Evolutionary conservation across 2,888 invertebrate genomes (phyloP), one percentile per base, ranked within the genome.

Genomic region (Eurois occulta): DNA sequence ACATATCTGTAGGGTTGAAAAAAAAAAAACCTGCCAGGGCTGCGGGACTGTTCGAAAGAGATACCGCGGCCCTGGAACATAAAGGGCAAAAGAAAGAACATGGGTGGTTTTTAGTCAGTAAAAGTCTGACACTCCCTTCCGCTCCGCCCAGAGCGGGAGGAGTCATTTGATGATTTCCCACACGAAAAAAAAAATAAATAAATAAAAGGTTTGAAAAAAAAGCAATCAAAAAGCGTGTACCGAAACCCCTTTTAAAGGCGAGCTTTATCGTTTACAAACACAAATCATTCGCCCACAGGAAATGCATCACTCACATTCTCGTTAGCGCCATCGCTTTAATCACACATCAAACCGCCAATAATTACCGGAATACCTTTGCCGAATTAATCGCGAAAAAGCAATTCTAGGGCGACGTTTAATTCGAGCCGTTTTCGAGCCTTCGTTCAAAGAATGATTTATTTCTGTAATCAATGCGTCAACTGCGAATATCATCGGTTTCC

Each of bases 401-500:
- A 91, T 92, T 89, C 87, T 86, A 88, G 86, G 78, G 74, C 77
- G 89, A 84, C 88, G 88, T 91, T 91, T 90, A 90, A 92, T 92
- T 89, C 86, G 58, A 28, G 41, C 76, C 32, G 55, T 75, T 80
- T 69, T 69, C 82, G 89, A 87, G 89, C 88, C 87, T 88, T 72
- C 85, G 87, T 77, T 80, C 87, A 85, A 88, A 88, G 86, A 88
- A 90, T 93, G 91, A 93, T 93, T 93, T 92, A 92, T 90, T 84
- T 81, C 82, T 52, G 88, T 92, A 93, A 93, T 93, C 91, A 92
- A 91, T 87, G 83, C 89, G 91, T 90, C 92, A 90, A 88, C 86
- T 77, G 66, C 72, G 83, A 78, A 83, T 83, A 87, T 86, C 83
- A 80, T 73, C 55, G 80, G 83, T 75, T 83, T 74, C 70, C 67